Evolutionary conservation across 2,888 invertebrate species (phyloP).

Genomic region (Caenorhabditis uteleia): DNA sequence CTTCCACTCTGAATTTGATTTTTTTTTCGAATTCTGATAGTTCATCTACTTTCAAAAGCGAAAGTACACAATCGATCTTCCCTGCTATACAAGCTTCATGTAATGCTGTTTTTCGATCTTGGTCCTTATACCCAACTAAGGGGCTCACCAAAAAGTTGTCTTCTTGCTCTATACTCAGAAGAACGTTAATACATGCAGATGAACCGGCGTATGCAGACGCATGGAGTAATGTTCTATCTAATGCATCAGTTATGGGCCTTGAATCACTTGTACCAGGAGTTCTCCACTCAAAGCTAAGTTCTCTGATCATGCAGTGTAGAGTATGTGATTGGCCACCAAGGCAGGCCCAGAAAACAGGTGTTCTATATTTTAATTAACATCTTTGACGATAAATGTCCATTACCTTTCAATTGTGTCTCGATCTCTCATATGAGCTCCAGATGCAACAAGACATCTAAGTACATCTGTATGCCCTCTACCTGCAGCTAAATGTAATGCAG

Average conservation of each 20-base stretch:
- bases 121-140: slow-evolving; percentile 45
- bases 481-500: slow-evolving; percentile 63
- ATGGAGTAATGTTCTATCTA: slow-evolving; percentile 61
- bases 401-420: slow-evolving; percentile 39
- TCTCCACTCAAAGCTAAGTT: slow-evolving; percentile 54
- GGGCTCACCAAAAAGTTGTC: slow-evolving; percentile 40
- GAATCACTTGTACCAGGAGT: slow-evolving; percentile 30
- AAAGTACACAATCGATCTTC: slow-evolving; percentile 44
- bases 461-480: slow-evolving; percentile 61
- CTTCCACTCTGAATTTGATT: slow-evolving; percentile 23
- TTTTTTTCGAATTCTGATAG: neutral
- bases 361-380: too few relatives aligned
- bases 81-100: slow-evolving; percentile 43
- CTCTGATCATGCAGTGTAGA: slow-evolving; percentile 60
- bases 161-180: slow-evolving; percentile 54
- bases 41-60: slow-evolving; percentile 20
- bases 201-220: slow-evolving; percentile 64
- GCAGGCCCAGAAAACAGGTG: slow-evolving; percentile 66
- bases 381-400: too few relatives aligned
- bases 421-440: slow-evolving; percentile 49
- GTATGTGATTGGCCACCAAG: slow-evolving; percentile 65
- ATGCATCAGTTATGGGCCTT: slow-evolving; percentile 41
- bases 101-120: slow-evolving; percentile 51
- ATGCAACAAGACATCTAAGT: slow-evolving; percentile 45
- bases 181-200: slow-evolving; percentile 56